Evolutionary conservation across 2,113 vertebrate genomes (phyloP).

Genomic region (Laticauda colubrina): DNA sequence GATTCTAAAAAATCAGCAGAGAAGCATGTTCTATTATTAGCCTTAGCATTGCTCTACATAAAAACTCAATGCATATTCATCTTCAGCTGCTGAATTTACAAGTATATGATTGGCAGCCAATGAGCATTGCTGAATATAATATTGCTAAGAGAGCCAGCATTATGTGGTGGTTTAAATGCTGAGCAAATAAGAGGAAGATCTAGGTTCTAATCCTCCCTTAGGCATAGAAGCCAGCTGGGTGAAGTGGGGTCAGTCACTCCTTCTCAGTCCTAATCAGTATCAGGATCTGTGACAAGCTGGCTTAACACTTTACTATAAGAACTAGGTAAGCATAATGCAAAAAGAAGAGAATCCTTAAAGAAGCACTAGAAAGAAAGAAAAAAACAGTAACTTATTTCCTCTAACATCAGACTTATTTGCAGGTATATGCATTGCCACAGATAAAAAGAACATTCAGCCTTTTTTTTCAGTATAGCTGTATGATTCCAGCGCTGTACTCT

Average conservation of each 20-base stretch:
- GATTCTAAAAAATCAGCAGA: not conserved
- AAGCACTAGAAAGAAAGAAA: not conserved
- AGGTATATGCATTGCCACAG: not conserved
- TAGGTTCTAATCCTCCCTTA: not conserved
- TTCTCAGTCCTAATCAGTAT: not conserved
- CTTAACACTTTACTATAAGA: not conserved
- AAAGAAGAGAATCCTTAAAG: not conserved
- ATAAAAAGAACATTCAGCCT: not conserved
- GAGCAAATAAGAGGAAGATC: not conserved
- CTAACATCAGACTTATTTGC: not conserved
- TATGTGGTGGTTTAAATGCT: not conserved
- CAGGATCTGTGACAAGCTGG: not conserved
- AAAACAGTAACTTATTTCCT: not conserved
- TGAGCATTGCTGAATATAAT: not conserved
- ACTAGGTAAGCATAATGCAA: not conserved
- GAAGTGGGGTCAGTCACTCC: not conserved
- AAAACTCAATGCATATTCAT: not conserved
- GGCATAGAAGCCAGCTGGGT: not conserved
- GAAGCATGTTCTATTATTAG: not conserved
- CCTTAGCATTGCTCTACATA: not conserved
- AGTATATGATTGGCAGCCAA: not conserved
- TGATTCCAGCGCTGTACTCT: not conserved
- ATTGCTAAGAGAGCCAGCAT: not conserved
- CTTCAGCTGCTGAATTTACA: not conserved
- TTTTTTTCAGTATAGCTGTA: not conserved